These are phyloP conservation scores for Ctenochaetus hawaiiensis DNA, from an alignment of 2,797 vertebrate species.

Conservation along the genomic window DNA sequence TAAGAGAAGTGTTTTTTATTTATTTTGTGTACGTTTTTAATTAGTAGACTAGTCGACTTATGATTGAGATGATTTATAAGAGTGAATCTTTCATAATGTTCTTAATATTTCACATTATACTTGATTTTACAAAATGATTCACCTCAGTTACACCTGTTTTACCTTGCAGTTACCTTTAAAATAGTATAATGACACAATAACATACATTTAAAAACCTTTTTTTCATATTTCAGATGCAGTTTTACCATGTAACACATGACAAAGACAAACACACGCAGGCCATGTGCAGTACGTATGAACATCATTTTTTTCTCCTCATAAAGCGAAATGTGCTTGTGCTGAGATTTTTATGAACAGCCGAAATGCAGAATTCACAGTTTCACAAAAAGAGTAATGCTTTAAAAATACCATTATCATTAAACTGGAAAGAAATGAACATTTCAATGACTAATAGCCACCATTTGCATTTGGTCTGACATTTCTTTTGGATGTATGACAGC, in stretches of 20 bases:
- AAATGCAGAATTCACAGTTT: conserved; percentile 20
- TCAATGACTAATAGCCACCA: conserved; percentile 50
- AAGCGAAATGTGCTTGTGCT: conserved; percentile 11
- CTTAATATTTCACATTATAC: too few species aligned
- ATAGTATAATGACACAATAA: neutral
- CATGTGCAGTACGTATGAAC: neutral
- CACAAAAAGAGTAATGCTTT: conserved; percentile 17
- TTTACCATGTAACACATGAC: neutral
- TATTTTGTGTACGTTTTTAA: too few species aligned
- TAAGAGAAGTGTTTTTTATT: too few species aligned
- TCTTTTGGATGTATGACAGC: conserved; percentile 54
- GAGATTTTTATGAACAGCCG: conserved; percentile 16
- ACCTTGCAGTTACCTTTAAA: neutral
- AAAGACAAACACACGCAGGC: neutral
- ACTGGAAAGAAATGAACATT: conserved; percentile 27
- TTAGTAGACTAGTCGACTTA: too few species aligned
- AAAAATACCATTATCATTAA: conserved; percentile 46
- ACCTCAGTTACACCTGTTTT: too few species aligned
- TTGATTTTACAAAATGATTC: too few species aligned
- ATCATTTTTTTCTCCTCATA: neutral
- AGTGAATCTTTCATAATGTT: too few species aligned
- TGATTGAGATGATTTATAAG: too few species aligned
- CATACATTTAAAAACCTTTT: neutral
- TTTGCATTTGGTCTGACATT: conserved; percentile 59
- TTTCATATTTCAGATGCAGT: neutral